Percentiles rank a stretch among this genome's conserved stretches.
Evolutionary conservation across 2,888 invertebrate genomes (phyloP).

Genomic region (Orthosia incerta): DNA sequence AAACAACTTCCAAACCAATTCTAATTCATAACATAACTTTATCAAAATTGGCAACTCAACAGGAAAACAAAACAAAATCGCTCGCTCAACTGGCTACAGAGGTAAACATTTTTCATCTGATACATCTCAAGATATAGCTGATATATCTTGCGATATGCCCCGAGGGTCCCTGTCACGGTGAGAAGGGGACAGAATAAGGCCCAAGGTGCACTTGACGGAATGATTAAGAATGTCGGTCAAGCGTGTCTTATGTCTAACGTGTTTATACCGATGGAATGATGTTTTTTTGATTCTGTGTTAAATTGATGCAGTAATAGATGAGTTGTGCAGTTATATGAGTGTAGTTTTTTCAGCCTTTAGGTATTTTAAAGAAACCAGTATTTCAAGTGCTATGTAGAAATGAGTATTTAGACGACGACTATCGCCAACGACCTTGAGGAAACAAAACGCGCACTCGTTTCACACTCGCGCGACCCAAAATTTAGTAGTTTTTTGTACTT

Average conservation of each 20-base stretch:
- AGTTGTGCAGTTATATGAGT: neutral
- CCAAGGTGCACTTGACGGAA: constrained; percentile 59
- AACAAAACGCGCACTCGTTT: too few species aligned
- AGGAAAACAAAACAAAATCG: constrained; percentile 30
- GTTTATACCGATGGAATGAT: constrained; percentile 9
- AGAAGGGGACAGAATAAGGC: constrained; percentile 53
- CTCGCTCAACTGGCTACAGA: constrained; percentile 16
- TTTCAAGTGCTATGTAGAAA: neutral
- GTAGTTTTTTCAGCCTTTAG: too few species aligned
- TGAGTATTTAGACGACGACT: too few species aligned
- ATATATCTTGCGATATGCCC: constrained; percentile 45
- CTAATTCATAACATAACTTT: neutral
- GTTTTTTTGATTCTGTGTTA: neutral
- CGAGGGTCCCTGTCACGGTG: constrained; percentile 53
- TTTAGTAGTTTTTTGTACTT: too few species aligned
- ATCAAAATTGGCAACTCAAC: constrained; percentile 12
- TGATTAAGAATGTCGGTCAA: constrained; percentile 56
- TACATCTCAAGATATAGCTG: constrained; percentile 37
- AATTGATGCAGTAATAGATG: neutral
- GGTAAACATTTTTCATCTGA: constrained; percentile 24
- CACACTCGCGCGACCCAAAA: too few species aligned
- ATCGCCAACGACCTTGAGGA: too few species aligned
- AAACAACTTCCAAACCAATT: constrained; percentile 1
- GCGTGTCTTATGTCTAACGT: constrained; percentile 30
- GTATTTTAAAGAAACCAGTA: too few species aligned